Conservation (phyloP, 2,888 invertebrate genomes). For the Stratiomys singularior region DNA sequence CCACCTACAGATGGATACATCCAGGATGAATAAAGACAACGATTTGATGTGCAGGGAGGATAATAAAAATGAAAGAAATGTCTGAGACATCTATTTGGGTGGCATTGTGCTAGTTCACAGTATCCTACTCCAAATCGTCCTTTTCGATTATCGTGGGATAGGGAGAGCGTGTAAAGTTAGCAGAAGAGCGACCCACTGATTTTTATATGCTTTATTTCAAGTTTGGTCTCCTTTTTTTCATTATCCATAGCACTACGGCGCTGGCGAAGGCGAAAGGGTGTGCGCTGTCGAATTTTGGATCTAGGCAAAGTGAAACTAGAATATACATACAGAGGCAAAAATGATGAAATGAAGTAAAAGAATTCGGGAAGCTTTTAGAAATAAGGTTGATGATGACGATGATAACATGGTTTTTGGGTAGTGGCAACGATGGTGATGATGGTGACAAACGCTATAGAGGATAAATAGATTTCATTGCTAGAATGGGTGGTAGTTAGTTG, state of each 20-base stretch:
- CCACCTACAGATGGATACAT: constrained; percentile 43
- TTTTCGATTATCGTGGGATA: constrained; percentile 23
- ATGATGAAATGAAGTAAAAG: constrained; percentile 45
- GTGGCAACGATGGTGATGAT: not conserved
- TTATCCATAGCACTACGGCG: constrained; percentile 10
- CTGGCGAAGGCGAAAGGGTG: not conserved
- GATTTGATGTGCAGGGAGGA: constrained; percentile 22
- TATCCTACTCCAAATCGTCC: constrained; percentile 26
- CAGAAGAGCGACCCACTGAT: constrained; percentile 27
- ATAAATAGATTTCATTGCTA: constrained; percentile 20
- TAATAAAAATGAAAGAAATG: constrained; percentile 45
- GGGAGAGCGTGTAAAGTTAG: constrained; percentile 14
- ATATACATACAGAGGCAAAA: constrained; percentile 6
- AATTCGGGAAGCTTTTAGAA: constrained; percentile 35
- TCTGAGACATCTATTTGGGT: constrained; percentile 47
- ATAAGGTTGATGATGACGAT: constrained; percentile 22
- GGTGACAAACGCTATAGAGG: not conserved
- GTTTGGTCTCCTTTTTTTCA: constrained; percentile 37
- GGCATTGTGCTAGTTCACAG: constrained; percentile 40
- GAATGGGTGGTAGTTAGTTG: constrained; percentile 43
- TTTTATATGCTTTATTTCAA: not conserved
- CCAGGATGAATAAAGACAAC: constrained; percentile 32
- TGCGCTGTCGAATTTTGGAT: not conserved
- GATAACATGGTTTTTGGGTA: not conserved
- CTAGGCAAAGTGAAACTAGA: constrained; percentile 30